phyloP scores from a whole-genome alignment of 2,113 vertebrate genomes.

The Syngnathus scovelli region DNA sequence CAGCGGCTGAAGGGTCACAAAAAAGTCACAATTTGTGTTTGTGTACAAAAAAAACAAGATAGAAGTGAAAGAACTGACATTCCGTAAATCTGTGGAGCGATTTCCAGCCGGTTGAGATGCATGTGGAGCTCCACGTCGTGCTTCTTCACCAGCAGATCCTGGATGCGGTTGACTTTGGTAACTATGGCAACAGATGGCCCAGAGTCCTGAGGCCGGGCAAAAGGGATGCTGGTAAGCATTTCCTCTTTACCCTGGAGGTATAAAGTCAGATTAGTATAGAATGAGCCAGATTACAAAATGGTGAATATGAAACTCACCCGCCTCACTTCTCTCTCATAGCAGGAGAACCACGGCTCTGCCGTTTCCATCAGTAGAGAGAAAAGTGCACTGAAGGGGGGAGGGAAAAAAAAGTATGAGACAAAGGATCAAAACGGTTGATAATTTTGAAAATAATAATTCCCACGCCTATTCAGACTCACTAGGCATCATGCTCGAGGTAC shows the following conservation, averaged over 20 bases:
- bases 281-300: too few species aligned
- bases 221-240: constrained; percentile 88
- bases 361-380: constrained; percentile 78
- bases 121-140: constrained; percentile 94
- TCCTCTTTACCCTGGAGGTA: constrained; percentile 84
- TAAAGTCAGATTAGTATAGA: not conserved
- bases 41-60: too few species aligned
- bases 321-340: constrained; percentile 73
- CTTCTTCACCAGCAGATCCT: constrained; percentile 94
- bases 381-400: constrained; percentile 57
- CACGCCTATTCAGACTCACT: constrained; percentile 77
- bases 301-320: constrained; percentile 56
- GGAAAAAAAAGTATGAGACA: too few species aligned
- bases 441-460: too few species aligned
- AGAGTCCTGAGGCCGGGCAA: constrained; percentile 91
- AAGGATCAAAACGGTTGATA: too few species aligned
- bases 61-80: constrained; percentile 78
- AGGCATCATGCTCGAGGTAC: constrained; percentile 94
- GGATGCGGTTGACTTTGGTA: constrained; percentile 97
- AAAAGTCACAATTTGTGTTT: too few species aligned
- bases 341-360: constrained; percentile 76
- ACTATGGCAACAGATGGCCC: constrained; percentile 96
- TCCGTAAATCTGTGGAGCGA: constrained; percentile 96
- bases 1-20: constrained; percentile 75
- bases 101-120: constrained; percentile 95